Evolutionary conservation across 2,797 vertebrate species (phyloP), one percentile per base, ranked within the genome.

Genomic region (Centroberyx gerrardi): DNA sequence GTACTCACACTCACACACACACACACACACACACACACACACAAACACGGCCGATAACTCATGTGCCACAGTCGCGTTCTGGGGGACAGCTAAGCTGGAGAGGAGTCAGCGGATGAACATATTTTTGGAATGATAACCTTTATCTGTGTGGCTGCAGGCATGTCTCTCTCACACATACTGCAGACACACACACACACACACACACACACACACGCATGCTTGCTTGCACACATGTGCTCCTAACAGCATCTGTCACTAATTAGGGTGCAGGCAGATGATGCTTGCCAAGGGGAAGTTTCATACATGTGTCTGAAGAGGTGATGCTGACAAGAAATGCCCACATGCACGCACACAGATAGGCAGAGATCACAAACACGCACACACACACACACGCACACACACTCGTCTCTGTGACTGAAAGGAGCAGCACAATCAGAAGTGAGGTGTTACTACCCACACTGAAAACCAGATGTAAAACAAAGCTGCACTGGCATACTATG

Each of bases 71-170:
- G 62, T 9, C 15, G 63, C 3, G 5, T 85, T 78, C 58, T 81
- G 69, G 61, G 74, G 67, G 66, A 76, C 40, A 44, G 81, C 76
- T 75, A 58, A 71, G 78, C 68, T 74, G 71, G 66, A 63, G 82
- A 81, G 38, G 48, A 86, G 74, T 84, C 82, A 76, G 84, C 72
- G 76, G 79, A 90, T 80, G 73, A 80, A 82, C 83, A 81, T 90
- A 88, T 90, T 93, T 93, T 85, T 90, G 85, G 86, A 93, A 90
- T 0, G 73, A 83, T 91, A 92, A 93, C 91, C 91, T 92, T 94
- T 92, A 90, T 89, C 79, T 88, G 59, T 51, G 73, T 75, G 68
- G 74, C 88, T 87, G 71, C 70, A 72, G 83, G 87, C 86, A 48
- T 69, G 10, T 68, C 59, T 80, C 66, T 64, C 18, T 59, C 64